Evolutionary conservation across 2,113 vertebrate species (phyloP).

Genomic region (Spea bombifrons): DNA sequence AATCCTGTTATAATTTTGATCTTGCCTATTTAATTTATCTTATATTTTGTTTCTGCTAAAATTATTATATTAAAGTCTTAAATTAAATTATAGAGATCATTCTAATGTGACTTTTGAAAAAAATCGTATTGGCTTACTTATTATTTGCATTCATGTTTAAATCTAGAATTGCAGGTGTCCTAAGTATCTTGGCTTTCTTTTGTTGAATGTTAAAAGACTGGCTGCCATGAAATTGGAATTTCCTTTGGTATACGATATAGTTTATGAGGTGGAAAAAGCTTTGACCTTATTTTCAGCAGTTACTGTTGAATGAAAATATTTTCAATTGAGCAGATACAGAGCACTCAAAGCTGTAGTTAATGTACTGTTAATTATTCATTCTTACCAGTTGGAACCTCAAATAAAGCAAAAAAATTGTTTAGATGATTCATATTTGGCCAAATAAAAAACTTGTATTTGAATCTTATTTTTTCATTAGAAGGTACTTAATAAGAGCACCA

Average conservation of each 20-base stretch:
- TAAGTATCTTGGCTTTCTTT: neutral
- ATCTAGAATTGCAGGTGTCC: neutral
- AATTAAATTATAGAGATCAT: neutral
- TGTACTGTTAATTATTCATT: slow-evolving; percentile 23
- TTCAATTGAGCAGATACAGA: neutral
- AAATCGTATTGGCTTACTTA: neutral
- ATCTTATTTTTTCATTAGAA: neutral
- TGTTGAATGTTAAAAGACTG: neutral
- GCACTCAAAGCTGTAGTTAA: neutral
- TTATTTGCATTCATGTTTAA: slow-evolving; percentile 4
- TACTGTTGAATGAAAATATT: slow-evolving; percentile 6
- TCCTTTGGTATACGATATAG: slow-evolving; percentile 8
- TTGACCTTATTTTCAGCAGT: slow-evolving; percentile 8
- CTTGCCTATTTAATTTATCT: neutral
- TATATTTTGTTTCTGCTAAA: neutral
- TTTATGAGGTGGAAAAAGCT: neutral
- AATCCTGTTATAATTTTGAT: no score
- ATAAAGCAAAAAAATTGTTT: neutral
- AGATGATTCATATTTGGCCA: neutral
- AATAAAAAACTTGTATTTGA: neutral
- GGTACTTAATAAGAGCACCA: no score
- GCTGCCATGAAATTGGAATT: neutral
- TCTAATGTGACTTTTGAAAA: neutral
- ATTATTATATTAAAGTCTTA: neutral
- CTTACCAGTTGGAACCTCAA: slow-evolving; percentile 3